Evolutionary conservation across 2,113 vertebrate genomes (phyloP).

Genomic region (Spea multiplicata): DNA sequence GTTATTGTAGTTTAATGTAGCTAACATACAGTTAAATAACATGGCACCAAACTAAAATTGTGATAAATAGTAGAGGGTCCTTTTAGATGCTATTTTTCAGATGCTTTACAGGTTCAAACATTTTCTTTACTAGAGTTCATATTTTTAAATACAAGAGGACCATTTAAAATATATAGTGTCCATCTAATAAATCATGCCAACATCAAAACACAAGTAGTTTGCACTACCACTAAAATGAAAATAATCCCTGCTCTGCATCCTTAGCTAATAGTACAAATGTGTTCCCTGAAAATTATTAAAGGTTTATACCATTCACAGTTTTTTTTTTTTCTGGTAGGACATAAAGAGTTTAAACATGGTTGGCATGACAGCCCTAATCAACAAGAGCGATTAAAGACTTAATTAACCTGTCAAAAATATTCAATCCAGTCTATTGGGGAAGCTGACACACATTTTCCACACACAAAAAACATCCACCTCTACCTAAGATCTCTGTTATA

Average conservation of each 20-base stretch:
- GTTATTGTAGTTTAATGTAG: too few species aligned
- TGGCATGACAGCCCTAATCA: conserved; percentile 6
- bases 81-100: too few species aligned
- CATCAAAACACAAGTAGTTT: neutral
- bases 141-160: too few species aligned
- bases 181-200: neutral
- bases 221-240: neutral
- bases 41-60: too few species aligned
- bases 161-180: too few species aligned
- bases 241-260: conserved; percentile 2
- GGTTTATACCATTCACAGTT: neutral
- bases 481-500: too few species aligned
- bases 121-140: too few species aligned
- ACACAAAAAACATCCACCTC: too few species aligned
- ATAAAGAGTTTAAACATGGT: conserved; percentile 8
- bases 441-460: conserved; percentile 25
- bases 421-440: neutral
- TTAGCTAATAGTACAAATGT: neutral
- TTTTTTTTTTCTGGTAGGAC: neutral
- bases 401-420: conserved; percentile 28
- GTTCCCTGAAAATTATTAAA: neutral
- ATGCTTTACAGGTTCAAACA: too few species aligned
- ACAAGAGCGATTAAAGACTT: conserved; percentile 7
- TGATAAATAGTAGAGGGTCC: too few species aligned
- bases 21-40: too few species aligned